Evolutionary conservation across 2,113 vertebrate species (phyloP).

Genomic region (Caloenas nicobarica): DNA sequence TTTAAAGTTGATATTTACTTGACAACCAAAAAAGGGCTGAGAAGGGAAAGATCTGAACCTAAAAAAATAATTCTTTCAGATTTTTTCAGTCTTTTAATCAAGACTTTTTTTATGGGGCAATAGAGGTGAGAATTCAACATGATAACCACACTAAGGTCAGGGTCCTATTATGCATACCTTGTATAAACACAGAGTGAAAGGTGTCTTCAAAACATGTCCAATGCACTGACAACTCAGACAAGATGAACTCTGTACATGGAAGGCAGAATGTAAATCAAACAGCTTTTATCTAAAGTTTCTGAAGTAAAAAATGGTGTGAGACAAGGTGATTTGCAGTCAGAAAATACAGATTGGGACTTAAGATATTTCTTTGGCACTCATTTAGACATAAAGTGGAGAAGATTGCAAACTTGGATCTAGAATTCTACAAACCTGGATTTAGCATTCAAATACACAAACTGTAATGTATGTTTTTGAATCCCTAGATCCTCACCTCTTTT

Average conservation of each 20-base stretch:
- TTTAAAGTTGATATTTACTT: slow-evolving; percentile 39
- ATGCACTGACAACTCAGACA: not conserved
- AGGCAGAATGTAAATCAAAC: not conserved
- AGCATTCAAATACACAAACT: not conserved
- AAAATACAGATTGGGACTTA: not conserved
- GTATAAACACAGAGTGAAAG: not conserved
- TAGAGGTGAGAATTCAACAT: not conserved
- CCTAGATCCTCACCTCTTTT: not conserved
- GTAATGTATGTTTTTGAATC: not conserved
- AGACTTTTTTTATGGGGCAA: rapidly evolving
- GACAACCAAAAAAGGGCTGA: not conserved
- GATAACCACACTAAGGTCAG: not conserved
- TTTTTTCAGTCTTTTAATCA: not conserved
- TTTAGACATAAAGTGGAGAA: not conserved
- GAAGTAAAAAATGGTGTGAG: not conserved
- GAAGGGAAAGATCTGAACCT: not conserved
- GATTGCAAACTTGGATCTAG: not conserved
- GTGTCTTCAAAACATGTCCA: not conserved
- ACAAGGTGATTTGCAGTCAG: not conserved
- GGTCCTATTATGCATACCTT: not conserved
- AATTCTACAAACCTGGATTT: not conserved
- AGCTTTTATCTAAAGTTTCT: not conserved
- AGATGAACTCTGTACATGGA: rapidly evolving
- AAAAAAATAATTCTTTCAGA: not conserved
- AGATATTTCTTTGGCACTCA: not conserved